A percentile compares a stretch with the other conserved stretches of the same genome.
These are phyloP conservation scores for Hirtodrosophila trivittata DNA, from an alignment of 2,888 invertebrate species.

Conservation along the genomic window DNA sequence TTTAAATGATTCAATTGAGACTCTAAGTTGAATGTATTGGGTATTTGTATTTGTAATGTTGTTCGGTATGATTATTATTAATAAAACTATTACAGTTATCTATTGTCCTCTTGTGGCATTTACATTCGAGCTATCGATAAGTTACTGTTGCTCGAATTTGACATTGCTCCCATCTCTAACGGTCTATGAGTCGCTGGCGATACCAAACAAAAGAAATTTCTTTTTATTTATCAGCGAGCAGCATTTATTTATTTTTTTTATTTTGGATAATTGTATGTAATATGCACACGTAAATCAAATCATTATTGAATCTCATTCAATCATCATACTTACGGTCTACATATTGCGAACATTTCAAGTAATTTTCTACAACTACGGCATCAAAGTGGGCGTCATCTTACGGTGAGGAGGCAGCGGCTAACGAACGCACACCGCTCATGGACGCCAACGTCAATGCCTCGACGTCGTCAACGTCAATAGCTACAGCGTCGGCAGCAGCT, in stretches of 20 bases:
- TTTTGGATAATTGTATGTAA: slow-evolving; percentile 47
- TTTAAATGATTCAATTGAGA: too few relatives aligned
- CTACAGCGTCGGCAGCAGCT: slow-evolving; percentile 13
- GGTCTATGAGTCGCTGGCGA: slow-evolving; percentile 44
- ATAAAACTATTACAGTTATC: too few relatives aligned
- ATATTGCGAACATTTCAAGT: slow-evolving; percentile 49
- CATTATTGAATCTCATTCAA: slow-evolving; percentile 11
- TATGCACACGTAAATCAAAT: slow-evolving; percentile 4
- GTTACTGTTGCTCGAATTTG: not conserved
- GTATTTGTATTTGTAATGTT: too few relatives aligned
- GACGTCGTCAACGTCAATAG: slow-evolving; percentile 38
- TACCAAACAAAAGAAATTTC: slow-evolving; percentile 47
- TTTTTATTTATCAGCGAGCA: slow-evolving; percentile 16
- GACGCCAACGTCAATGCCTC: slow-evolving; percentile 87
- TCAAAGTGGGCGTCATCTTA: slow-evolving; percentile 53
- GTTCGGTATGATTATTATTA: too few relatives aligned
- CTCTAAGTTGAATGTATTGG: too few relatives aligned
- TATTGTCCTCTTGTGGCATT: not conserved
- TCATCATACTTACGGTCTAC: slow-evolving; percentile 40
- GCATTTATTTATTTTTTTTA: slow-evolving; percentile 15
- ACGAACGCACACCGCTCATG: slow-evolving; percentile 92
- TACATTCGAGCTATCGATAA: slow-evolving; percentile 13
- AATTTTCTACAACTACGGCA: slow-evolving; percentile 58
- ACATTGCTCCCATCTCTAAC: slow-evolving; percentile 36
- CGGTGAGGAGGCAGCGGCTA: slow-evolving; percentile 68